Percentiles rank a stretch among this genome's conserved stretches.
Evolutionary conservation across 2,113 vertebrate species (phyloP).

Genomic region (Crotalus helleri): DNA sequence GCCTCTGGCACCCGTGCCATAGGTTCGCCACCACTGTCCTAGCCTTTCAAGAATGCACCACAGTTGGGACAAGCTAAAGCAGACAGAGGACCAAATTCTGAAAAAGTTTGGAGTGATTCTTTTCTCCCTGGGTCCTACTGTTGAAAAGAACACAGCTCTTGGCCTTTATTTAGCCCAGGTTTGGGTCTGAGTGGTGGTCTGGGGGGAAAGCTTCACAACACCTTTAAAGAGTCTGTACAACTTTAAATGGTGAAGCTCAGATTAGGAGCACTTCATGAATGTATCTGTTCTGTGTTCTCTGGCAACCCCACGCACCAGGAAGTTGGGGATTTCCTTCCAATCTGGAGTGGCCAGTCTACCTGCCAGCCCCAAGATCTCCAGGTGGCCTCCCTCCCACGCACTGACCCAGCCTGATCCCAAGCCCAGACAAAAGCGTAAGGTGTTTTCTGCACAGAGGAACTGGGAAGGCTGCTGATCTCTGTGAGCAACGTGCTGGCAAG

Average conservation of each 20-base stretch:
- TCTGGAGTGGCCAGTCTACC: background rate
- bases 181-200: background rate
- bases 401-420: background rate
- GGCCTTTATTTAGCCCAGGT: background rate
- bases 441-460: conserved; percentile 18
- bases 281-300: background rate
- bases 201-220: background rate
- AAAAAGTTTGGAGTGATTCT: background rate
- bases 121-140: background rate
- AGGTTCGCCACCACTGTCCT: too few species aligned
- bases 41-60: too few species aligned
- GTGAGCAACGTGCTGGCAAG: conserved; percentile 9
- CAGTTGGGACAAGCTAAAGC: too few species aligned
- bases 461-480: background rate
- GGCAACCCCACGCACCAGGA: background rate
- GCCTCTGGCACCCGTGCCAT: too few species aligned
- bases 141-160: background rate
- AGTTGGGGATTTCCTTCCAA: background rate
- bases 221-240: background rate
- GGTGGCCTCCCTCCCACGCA: background rate
- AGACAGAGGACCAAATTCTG: background rate
- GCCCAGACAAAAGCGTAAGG: background rate
- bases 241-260: background rate
- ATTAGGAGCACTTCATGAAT: background rate
- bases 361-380: background rate